Percentiles rank a stretch among this genome's conserved stretches.
Evolutionary conservation across 1,140 invertebrate genomes (phyloP).

Genomic region (Drosophila funebris): DNA sequence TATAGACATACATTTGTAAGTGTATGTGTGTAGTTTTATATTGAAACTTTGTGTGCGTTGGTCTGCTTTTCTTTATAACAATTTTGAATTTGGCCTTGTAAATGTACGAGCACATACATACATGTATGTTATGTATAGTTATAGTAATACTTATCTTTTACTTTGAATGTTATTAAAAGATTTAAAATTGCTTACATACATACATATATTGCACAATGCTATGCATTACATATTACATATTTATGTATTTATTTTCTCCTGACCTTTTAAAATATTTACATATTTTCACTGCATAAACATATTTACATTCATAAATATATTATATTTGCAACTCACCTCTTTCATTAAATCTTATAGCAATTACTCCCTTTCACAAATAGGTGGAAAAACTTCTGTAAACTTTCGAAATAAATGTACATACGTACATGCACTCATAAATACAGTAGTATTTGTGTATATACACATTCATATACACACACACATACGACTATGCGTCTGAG

Average conservation of each 20-base stretch:
- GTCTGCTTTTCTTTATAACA: constrained; percentile 73
- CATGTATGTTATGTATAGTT: neutral
- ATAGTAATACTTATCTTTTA: constrained; percentile 8
- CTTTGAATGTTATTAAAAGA: neutral
- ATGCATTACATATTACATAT: neutral
- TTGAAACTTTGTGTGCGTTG: constrained; percentile 38
- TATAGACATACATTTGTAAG: too few relatives aligned
- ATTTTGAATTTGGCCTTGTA: constrained; percentile 71
- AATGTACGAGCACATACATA: neutral
- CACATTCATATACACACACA: constrained; percentile 13
- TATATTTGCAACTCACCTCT: constrained; percentile 53
- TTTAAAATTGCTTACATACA: neutral
- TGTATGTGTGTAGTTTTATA: constrained; percentile 35
- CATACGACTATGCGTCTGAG: constrained; percentile 17
- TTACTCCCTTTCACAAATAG: constrained; percentile 59
- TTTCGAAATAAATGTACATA: constrained; percentile 36
- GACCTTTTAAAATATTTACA: neutral
- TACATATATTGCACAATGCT: neutral
- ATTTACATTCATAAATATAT: neutral
- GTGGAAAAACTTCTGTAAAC: constrained; percentile 44
- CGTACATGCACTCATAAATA: constrained; percentile 20
- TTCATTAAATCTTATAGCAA: constrained; percentile 65
- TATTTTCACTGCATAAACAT: neutral
- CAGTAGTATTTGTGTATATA: constrained; percentile 1
- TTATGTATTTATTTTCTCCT: neutral